A percentile compares a stretch with the other conserved stretches of the same genome.
phyloP scores from a whole-genome alignment of 1,140 invertebrate species.

The Drosophila bifasciata region DNA sequence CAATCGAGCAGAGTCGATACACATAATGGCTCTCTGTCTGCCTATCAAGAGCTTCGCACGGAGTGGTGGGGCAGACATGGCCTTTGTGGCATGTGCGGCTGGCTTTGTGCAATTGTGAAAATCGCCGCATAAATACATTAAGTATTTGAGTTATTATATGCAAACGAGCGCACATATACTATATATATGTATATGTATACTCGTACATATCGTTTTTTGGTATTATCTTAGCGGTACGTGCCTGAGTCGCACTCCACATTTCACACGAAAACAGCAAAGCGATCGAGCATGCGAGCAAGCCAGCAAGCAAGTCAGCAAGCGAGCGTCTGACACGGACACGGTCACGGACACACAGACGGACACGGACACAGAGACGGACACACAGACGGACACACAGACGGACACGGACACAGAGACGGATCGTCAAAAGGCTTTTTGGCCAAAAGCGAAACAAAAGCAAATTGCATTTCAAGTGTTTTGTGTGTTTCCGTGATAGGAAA shows the following conservation, averaged over 20 bases:
- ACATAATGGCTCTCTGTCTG: too few species aligned
- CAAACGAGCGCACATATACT: constrained; percentile 16
- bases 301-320: neutral
- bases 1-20: constrained; percentile 17
- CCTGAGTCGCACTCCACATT: constrained; percentile 60
- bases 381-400: neutral
- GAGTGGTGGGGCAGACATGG: constrained; percentile 13
- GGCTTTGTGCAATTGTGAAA: constrained; percentile 30
- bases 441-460: constrained; percentile 26
- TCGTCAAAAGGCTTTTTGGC: neutral
- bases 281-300: neutral
- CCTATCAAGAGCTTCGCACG: constrained; percentile 18
- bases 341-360: neutral
- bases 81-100: constrained; percentile 14
- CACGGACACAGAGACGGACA: neutral
- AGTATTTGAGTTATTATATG: constrained; percentile 42
- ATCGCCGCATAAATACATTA: constrained; percentile 31
- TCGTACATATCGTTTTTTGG: constrained; percentile 28
- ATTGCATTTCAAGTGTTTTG: constrained; percentile 40
- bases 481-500: neutral
- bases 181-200: constrained; percentile 20
- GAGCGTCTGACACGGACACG: neutral
- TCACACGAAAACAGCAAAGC: constrained; percentile 60
- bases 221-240: constrained; percentile 59
- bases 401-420: too few species aligned